phyloP scores from a whole-genome alignment of 1,140 invertebrate genomes.

The Rhynchophorus ferrugineus region DNA sequence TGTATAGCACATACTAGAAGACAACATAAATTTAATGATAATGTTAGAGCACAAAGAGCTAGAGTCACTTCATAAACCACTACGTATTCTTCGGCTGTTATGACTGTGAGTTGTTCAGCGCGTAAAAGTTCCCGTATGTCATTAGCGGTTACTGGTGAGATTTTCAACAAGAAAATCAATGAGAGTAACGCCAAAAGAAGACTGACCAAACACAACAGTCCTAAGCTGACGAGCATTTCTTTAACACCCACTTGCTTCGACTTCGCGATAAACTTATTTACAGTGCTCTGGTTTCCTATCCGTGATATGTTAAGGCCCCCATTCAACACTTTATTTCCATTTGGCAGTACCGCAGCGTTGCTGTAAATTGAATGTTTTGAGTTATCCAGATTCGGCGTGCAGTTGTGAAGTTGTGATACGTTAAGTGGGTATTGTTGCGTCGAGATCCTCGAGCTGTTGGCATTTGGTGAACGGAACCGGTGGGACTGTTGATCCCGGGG shows the following conservation, averaged over 20 bases:
- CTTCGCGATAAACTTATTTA: conserved; percentile 47
- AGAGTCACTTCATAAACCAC: conserved; percentile 86
- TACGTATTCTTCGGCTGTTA: conserved; percentile 67
- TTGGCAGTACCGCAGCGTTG: conserved; percentile 37
- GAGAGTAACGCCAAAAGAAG: conserved; percentile 74
- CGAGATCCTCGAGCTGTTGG: conserved; percentile 31
- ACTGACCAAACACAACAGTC: conserved; percentile 76
- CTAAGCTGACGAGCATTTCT: conserved; percentile 78
- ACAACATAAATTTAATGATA: conserved; percentile 83
- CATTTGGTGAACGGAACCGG: conserved; percentile 28
- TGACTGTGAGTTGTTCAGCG: conserved; percentile 50
- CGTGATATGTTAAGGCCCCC: conserved; percentile 49
- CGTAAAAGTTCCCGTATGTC: conserved; percentile 48
- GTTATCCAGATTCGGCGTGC: conserved; percentile 37
- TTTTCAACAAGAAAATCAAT: conserved; percentile 76
- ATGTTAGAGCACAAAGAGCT: conserved; percentile 76
- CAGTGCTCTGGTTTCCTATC: conserved; percentile 31
- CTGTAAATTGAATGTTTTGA: conserved; percentile 69
- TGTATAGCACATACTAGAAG: conserved; percentile 88
- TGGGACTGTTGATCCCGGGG: conserved; percentile 26
- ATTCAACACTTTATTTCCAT: conserved; percentile 42
- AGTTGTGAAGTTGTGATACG: conserved; percentile 24
- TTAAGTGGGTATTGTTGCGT: conserved; percentile 34
- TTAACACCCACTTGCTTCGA: conserved; percentile 53
- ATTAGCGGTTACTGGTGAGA: conserved; percentile 57